Evolutionary conservation across 2,113 vertebrate genomes (phyloP).

Genomic region (Xiphophorus maculatus): DNA sequence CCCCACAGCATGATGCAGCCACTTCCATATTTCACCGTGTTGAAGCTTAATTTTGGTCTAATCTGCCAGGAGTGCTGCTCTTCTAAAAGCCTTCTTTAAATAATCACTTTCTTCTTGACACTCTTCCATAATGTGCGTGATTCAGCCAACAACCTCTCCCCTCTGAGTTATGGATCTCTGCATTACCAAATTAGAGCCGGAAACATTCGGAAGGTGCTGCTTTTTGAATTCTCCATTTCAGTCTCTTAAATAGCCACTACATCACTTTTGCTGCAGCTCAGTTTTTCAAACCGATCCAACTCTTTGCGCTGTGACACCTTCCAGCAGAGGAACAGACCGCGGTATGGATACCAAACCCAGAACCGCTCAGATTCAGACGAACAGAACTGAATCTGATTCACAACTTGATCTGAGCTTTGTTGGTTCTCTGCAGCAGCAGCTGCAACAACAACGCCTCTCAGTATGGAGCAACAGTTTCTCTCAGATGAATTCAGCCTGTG

Average conservation of each 20-base stretch:
- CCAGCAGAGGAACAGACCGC: conserved; percentile 28
- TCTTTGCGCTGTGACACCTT: conserved; percentile 12
- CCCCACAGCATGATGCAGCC: not conserved
- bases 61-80: not conserved
- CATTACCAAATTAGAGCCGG: not conserved
- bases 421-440: conserved; percentile 37
- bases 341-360: conserved; percentile 42
- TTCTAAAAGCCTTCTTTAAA: too few relatives aligned
- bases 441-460: conserved; percentile 38
- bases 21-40: not conserved
- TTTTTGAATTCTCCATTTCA: not conserved
- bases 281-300: conserved; percentile 13
- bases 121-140: too few relatives aligned
- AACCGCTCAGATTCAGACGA: conserved; percentile 46
- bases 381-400: conserved; percentile 5
- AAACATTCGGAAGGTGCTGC: not conserved
- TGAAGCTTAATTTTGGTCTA: not conserved
- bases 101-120: too few relatives aligned
- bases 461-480: conserved; percentile 57
- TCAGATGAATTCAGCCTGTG: conserved; percentile 61
- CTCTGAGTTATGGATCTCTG: not conserved
- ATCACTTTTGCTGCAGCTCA: not conserved
- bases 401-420: conserved; percentile 25
- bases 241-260: not conserved
- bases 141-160: too few relatives aligned